Conservation (phyloP, 2,113 vertebrate genomes). For the Bujurquina vittata region DNA sequence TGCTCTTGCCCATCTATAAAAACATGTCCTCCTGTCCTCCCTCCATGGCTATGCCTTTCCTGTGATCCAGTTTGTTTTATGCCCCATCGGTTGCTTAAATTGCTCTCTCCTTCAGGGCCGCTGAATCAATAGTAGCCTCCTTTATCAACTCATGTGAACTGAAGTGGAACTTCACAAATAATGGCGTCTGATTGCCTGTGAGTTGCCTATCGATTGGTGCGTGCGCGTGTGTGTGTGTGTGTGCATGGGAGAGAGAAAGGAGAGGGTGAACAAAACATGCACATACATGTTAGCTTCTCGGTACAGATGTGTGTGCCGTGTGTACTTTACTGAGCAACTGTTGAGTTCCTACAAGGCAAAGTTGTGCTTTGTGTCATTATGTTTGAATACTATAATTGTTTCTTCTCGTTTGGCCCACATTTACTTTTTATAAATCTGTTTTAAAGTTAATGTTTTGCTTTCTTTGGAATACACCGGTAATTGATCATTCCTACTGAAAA, state of each 20-base stretch:
- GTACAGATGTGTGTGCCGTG: not conserved
- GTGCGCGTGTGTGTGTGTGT: conserved; percentile 43
- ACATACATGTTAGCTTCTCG: conserved; percentile 30
- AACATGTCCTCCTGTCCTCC: conserved; percentile 53
- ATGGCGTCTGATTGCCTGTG: conserved; percentile 87
- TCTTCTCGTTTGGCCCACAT: not conserved
- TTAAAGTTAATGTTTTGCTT: not conserved
- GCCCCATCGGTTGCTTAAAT: conserved; percentile 84
- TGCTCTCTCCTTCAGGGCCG: conserved; percentile 84
- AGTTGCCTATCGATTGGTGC: conserved; percentile 84
- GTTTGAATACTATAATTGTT: conserved; percentile 14
- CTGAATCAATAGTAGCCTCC: conserved; percentile 88
- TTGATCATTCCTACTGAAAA: not conserved
- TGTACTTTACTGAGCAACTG: conserved; percentile 14
- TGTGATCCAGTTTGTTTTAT: conserved; percentile 82
- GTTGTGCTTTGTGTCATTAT: conserved; percentile 11
- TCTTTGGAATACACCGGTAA: not conserved
- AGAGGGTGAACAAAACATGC: conserved; percentile 50
- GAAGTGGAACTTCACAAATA: conserved; percentile 91
- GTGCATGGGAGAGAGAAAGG: conserved; percentile 23
- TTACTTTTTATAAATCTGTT: not conserved
- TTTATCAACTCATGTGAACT: conserved; percentile 88
- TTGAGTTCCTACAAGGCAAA: conserved; percentile 5
- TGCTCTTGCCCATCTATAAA: conserved; percentile 26
- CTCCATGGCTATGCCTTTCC: conserved; percentile 52